Evolutionary conservation across 92 coral and sea anemone genomes (phyloP).

Genomic region (Isaurus tuberculatus): DNA sequence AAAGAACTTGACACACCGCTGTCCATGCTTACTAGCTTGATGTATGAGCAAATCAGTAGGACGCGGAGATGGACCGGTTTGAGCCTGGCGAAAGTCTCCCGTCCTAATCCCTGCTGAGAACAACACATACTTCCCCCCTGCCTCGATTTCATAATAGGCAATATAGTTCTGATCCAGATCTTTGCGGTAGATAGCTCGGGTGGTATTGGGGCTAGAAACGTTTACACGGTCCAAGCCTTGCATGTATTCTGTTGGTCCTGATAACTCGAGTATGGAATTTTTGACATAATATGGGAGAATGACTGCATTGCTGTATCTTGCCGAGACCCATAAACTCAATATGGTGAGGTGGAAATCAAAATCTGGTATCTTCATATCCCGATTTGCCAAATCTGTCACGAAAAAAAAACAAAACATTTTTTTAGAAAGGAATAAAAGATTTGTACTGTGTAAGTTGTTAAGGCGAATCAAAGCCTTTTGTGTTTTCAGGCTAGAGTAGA

Average conservation of each 20-base stretch:
- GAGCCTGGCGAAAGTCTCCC: conserved; percentile 50
- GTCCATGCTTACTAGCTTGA: conserved; percentile 55
- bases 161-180: conserved; percentile 62
- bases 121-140: conserved; percentile 35
- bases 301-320: not conserved
- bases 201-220: conserved; percentile 9
- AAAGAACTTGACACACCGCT: conserved; percentile 59
- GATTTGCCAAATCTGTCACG: not conserved
- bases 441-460: no score
- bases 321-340: not conserved
- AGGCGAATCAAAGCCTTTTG: no score
- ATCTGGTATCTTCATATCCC: not conserved
- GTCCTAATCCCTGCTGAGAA: conserved; percentile 60
- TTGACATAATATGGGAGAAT: conserved; percentile 6
- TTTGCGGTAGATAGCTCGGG: conserved; percentile 61
- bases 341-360: not conserved
- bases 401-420: no score
- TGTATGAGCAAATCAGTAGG: conserved; percentile 50
- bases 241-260: not conserved
- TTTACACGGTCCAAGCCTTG: conserved; percentile 14
- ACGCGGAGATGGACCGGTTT: conserved; percentile 50
- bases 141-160: conserved; percentile 66
- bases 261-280: not conserved
- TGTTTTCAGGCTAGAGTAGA: no score
- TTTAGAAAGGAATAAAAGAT: no score